phyloP scores from a whole-genome alignment of 2,113 vertebrate species.

The Sterrhoptilus dennistouni region DNA sequence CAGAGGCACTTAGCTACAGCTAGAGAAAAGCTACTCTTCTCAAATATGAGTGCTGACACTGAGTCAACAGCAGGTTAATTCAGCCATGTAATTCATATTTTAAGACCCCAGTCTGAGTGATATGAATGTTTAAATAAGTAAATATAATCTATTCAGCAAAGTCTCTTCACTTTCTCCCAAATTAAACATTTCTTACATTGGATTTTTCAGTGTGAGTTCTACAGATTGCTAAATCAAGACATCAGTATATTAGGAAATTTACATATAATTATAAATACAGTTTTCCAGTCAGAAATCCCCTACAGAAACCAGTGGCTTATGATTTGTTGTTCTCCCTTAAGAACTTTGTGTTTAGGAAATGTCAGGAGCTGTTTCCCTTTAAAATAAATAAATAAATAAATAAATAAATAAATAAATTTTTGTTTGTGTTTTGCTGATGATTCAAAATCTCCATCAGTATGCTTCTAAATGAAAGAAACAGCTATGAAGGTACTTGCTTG shows the following conservation, averaged over 20 bases:
- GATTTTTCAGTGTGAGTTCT: not conserved
- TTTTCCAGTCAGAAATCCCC: not conserved
- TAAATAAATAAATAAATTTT: not conserved
- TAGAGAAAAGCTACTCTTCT: not conserved
- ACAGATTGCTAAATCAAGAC: not conserved
- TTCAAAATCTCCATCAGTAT: not conserved
- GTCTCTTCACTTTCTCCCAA: not conserved
- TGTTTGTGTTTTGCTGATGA: not conserved
- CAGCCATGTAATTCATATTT: not conserved
- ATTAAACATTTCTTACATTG: not conserved
- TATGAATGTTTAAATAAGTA: not conserved
- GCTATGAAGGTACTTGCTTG: not conserved
- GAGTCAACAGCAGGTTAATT: not conserved
- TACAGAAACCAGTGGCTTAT: not conserved
- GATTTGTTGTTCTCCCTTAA: not conserved
- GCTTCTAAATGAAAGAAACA: not conserved
- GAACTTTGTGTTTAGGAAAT: not conserved
- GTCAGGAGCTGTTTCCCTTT: not conserved
- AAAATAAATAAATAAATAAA: not conserved
- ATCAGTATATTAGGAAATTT: not conserved
- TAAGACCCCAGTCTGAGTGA: not conserved
- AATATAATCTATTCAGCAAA: not conserved
- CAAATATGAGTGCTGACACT: not conserved
- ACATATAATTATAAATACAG: not conserved
- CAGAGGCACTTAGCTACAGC: not conserved